These are phyloP conservation scores for Aplysina aerophoba DNA, from an alignment of 37 sponge, comb jelly and placozoan genomes.

Conservation along the genomic window DNA sequence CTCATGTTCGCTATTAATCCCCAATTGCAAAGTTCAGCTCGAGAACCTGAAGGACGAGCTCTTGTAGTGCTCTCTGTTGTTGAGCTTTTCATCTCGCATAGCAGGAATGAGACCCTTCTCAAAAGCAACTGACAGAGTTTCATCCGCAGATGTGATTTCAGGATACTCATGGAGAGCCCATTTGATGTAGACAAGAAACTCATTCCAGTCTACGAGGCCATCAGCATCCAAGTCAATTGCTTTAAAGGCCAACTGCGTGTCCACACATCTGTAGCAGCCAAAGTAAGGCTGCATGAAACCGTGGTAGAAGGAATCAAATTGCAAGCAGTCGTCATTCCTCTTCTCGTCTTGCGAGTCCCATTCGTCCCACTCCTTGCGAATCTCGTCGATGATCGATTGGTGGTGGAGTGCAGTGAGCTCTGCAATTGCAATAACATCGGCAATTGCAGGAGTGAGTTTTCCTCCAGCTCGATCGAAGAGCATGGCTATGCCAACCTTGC, in stretches of 20 bases:
- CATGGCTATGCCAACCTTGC: conserved; percentile 61
- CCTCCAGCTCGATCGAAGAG: conserved; percentile 90
- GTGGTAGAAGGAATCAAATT: conserved; percentile 82
- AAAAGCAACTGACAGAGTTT: conserved; percentile 64
- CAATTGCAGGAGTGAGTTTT: conserved; percentile 59
- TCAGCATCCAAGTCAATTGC: conserved; percentile 84
- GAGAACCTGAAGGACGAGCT: background rate
- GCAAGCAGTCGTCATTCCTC: conserved; percentile 59
- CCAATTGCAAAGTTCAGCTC: too few species aligned
- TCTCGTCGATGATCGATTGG: conserved; percentile 56
- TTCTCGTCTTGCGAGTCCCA: conserved; percentile 65
- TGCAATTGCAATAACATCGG: conserved; percentile 45
- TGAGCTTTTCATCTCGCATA: conserved; percentile 72
- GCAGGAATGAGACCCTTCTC: conserved; percentile 82
- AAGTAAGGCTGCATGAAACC: conserved; percentile 90
- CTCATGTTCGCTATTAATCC: background rate
- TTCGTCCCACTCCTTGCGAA: conserved; percentile 68
- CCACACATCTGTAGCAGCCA: conserved; percentile 81
- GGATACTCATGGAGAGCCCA: conserved; percentile 89
- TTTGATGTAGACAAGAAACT: conserved; percentile 79
- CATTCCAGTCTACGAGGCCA: conserved; percentile 82
- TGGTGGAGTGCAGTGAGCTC: conserved; percentile 39
- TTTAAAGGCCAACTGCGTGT: conserved; percentile 58
- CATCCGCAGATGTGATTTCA: conserved; percentile 40
- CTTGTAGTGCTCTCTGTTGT: conserved; percentile 4